Conservation (phyloP, 2,797 vertebrate genomes). For the Cryptoblepharus egeriae region DNA sequence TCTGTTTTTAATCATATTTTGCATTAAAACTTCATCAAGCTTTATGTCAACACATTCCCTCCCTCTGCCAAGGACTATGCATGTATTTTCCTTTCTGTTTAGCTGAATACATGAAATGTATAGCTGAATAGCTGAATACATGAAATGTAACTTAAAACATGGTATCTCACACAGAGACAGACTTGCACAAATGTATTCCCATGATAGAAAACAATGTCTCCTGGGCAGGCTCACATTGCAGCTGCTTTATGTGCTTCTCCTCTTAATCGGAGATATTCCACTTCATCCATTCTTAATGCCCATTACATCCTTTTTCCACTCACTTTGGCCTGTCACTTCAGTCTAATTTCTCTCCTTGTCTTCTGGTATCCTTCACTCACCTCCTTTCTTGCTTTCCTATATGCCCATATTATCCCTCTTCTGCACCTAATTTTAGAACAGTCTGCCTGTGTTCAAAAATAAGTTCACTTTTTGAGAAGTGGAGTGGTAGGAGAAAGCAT, state of each 20-base stretch:
- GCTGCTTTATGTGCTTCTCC: not conserved
- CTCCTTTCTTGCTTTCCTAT: not conserved
- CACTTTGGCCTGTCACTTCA: not conserved
- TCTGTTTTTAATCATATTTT: constrained; percentile 3
- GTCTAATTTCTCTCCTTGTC: not conserved
- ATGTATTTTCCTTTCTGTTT: not conserved
- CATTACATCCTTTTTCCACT: not conserved
- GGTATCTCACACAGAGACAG: no score
- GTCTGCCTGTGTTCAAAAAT: constrained; percentile 4
- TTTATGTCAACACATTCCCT: constrained; percentile 21
- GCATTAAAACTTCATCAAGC: not conserved
- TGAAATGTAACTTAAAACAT: not conserved
- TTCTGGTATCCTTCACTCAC: not conserved
- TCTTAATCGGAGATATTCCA: not conserved
- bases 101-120: accelerated
- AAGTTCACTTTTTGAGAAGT: constrained; percentile 17
- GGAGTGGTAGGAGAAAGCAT: not conserved
- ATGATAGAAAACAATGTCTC: not conserved
- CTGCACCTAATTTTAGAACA: constrained; percentile 16
- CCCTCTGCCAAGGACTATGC: not conserved
- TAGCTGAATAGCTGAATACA: accelerated
- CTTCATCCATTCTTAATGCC: no score
- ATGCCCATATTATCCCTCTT: not conserved
- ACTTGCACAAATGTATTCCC: not conserved
- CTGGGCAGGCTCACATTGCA: accelerated